These are phyloP conservation scores for Rhagium mordax DNA, from an alignment of 2,888 invertebrate species.

Conservation along the genomic window DNA sequence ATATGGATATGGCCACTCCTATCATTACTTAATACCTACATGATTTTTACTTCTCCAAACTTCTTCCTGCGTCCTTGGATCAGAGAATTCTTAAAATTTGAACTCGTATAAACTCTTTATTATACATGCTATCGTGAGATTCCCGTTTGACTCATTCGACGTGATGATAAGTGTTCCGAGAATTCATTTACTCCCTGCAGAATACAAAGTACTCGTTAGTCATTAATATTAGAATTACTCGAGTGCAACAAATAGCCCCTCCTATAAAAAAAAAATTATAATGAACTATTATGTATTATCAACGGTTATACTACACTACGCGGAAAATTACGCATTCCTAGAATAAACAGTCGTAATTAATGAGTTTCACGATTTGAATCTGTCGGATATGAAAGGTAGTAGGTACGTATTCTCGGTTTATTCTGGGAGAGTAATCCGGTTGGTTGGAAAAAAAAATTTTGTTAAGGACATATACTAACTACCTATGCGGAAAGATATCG, in stretches of 20 bases:
- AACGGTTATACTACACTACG: neutral
- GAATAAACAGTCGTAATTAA: neutral
- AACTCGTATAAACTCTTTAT: neutral
- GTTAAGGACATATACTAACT: too few species aligned
- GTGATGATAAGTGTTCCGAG: conserved; percentile 5
- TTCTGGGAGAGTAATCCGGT: too few species aligned
- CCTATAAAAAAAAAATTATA: neutral
- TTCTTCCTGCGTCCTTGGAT: neutral
- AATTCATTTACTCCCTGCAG: neutral
- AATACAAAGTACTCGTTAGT: conserved; percentile 23
- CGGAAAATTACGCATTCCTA: neutral
- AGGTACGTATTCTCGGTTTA: too few species aligned
- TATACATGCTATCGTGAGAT: neutral
- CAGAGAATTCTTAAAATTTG: neutral
- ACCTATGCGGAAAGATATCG: too few species aligned
- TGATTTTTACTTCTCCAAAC: too few species aligned
- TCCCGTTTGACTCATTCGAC: conserved; percentile 9
- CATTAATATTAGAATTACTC: neutral
- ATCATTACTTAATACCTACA: too few species aligned
- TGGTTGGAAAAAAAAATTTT: too few species aligned
- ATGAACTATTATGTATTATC: neutral
- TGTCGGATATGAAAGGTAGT: neutral
- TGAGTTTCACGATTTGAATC: neutral
- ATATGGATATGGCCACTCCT: too few species aligned
- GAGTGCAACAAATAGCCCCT: neutral